These are phyloP conservation scores for Megalops atlanticus DNA, from an alignment of 2,113 vertebrate genomes.

Conservation along the genomic window DNA sequence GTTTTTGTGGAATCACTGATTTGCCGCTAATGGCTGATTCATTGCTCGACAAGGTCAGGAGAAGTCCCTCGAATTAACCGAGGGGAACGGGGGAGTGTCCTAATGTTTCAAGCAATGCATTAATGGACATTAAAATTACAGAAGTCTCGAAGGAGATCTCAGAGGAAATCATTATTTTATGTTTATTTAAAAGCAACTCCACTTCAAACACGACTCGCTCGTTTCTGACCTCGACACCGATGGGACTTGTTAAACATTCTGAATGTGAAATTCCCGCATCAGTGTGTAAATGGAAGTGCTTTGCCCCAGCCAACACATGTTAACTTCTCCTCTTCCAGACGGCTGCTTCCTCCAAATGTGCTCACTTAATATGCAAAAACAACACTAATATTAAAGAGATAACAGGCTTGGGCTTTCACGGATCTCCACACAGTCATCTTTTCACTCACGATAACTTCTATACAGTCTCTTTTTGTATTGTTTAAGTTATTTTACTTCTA, in stretches of 20 bases:
- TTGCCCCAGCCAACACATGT: not conserved
- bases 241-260: conserved; percentile 46
- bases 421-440: too few species aligned
- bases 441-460: too few species aligned
- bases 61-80: not conserved
- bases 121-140: conserved; percentile 33
- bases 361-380: not conserved
- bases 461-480: too few species aligned
- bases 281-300: conserved; percentile 26
- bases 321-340: conserved; percentile 27
- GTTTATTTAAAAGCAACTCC: conserved; percentile 38
- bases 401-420: not conserved
- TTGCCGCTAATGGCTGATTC: not conserved
- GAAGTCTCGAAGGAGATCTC: conserved; percentile 10
- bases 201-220: conserved; percentile 35
- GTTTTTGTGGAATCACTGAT: not conserved
- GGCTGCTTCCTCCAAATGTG: conserved; percentile 18
- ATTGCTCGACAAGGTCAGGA: not conserved
- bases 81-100: not conserved
- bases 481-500: too few species aligned
- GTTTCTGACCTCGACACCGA: conserved; percentile 37
- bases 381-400: not conserved
- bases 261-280: conserved; percentile 33
- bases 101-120: conserved; percentile 22
- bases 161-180: conserved; percentile 40